A percentile compares a stretch with the other conserved stretches of the same genome.
Conservation (phyloP, 2,113 vertebrate species). For the Malaclemys terrapin region DNA sequence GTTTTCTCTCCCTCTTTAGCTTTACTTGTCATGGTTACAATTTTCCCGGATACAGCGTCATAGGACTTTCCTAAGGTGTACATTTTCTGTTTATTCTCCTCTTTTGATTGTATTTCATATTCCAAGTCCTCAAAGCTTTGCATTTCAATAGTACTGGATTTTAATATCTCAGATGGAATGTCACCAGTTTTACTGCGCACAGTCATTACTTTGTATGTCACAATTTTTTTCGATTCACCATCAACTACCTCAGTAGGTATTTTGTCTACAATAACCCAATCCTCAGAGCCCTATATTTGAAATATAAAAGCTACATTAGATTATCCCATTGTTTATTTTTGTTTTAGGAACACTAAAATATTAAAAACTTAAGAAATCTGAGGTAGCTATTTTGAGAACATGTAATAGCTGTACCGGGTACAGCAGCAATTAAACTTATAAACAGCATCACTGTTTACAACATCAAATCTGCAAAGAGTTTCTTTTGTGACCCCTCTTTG, state of each 20-base stretch:
- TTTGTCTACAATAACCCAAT: conserved; percentile 90
- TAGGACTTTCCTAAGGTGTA: conserved; percentile 89
- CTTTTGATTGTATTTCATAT: conserved; percentile 80
- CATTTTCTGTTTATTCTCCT: conserved; percentile 85
- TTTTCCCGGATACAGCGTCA: conserved; percentile 85
- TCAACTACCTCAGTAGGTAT: conserved; percentile 90
- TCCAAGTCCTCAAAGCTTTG: conserved; percentile 88
- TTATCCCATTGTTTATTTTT: conserved; percentile 59
- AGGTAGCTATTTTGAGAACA: conserved; percentile 19
- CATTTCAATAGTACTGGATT: conserved; percentile 75
- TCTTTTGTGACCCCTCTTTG: not conserved
- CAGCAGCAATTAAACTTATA: conserved; percentile 12
- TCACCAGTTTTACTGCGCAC: conserved; percentile 82
- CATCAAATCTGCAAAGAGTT: not conserved
- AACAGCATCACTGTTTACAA: not conserved
- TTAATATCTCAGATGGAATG: conserved; percentile 79
- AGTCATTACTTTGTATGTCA: conserved; percentile 86
- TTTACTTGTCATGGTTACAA: conserved; percentile 85
- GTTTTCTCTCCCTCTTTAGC: conserved; percentile 76
- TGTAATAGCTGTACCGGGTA: not conserved
- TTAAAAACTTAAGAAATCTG: conserved; percentile 61
- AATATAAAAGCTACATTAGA: conserved; percentile 91
- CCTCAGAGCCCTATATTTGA: conserved; percentile 89
- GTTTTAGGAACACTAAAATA: conserved; percentile 68
- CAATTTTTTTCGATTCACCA: conserved; percentile 84